Conservation (phyloP, 2,113 vertebrate species). For the Ornithorhynchus anatinus region DNA sequence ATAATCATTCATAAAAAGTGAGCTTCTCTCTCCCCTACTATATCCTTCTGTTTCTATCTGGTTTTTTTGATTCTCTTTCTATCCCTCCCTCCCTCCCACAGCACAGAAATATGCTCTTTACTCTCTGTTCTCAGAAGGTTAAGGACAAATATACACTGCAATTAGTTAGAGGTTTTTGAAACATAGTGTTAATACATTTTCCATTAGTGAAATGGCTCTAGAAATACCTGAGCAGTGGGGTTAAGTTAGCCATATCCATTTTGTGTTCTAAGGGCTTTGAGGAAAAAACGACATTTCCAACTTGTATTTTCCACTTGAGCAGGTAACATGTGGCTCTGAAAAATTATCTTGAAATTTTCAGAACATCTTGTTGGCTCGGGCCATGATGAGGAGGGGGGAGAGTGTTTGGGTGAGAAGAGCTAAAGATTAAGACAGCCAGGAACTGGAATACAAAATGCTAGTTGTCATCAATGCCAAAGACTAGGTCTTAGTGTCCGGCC, state of each 20-base stretch:
- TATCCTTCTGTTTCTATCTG: not conserved
- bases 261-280: not conserved
- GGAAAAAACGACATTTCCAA: not conserved
- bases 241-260: not conserved
- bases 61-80: not conserved
- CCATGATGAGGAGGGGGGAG: not conserved
- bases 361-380: not conserved
- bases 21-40: not conserved
- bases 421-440: not conserved
- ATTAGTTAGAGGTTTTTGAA: not conserved
- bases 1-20: not conserved
- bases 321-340: not conserved
- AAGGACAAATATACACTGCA: not conserved
- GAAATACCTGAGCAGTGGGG: not conserved
- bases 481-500: not conserved
- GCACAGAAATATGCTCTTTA: not conserved
- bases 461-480: not conserved
- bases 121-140: not conserved
- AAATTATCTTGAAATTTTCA: not conserved
- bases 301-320: constrained; percentile 5
- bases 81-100: too few species aligned
- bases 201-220: not conserved
- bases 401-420: not conserved
- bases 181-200: not conserved
- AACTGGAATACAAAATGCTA: too few species aligned